These are phyloP conservation scores for Sycophila texana DNA, from an alignment of 2,888 invertebrate genomes.

Conservation along the genomic window DNA sequence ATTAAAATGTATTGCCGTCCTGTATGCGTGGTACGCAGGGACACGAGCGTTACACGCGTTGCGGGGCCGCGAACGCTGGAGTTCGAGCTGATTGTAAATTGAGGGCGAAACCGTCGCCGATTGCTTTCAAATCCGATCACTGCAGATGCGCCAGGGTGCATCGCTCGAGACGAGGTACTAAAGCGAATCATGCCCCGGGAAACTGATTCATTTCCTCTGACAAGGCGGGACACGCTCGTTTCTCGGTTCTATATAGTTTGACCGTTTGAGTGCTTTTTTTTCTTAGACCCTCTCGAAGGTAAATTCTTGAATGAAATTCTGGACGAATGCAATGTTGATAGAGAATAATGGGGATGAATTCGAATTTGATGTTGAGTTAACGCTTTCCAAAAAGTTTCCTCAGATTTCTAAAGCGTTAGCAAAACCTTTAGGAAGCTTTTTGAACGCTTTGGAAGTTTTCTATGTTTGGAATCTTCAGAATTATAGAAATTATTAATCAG, in stretches of 20 bases:
- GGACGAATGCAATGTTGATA: too few relatives aligned
- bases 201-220: background rate
- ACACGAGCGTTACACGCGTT: background rate
- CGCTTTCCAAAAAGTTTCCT: too few relatives aligned
- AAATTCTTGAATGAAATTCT: too few relatives aligned
- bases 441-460: too few relatives aligned
- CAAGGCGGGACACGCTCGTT: too few relatives aligned
- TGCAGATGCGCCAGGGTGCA: slow-evolving; percentile 59
- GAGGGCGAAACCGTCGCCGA: slow-evolving; percentile 74
- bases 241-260: background rate
- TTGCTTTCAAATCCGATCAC: slow-evolving; percentile 75
- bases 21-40: background rate
- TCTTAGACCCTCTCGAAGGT: too few relatives aligned
- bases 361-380: too few relatives aligned
- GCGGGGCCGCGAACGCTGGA: background rate
- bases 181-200: slow-evolving; percentile 68
- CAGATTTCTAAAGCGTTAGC: too few relatives aligned
- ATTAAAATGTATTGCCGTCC: slow-evolving; percentile 51
- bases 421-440: too few relatives aligned
- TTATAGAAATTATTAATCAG: too few relatives aligned
- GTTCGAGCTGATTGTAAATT: slow-evolving; percentile 71
- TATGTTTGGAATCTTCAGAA: too few relatives aligned
- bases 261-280: slow-evolving; percentile 13
- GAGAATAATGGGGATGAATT: too few relatives aligned
- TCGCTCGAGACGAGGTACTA: slow-evolving; percentile 56